Evolutionary conservation across 1,140 invertebrate species (phyloP).

Genomic region (Heliothis subflexa): DNA sequence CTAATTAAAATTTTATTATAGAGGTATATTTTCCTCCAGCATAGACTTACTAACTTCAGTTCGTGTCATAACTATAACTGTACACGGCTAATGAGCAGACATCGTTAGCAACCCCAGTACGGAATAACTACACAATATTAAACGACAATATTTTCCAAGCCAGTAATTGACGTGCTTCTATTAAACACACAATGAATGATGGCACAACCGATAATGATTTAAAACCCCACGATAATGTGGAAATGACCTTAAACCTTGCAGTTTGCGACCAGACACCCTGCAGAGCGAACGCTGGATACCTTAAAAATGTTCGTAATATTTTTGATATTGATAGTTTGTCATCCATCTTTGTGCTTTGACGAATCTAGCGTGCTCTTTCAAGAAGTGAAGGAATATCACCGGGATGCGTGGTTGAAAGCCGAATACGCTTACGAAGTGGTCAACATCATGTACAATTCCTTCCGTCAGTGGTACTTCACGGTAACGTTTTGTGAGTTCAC

Average conservation of each 20-base stretch:
- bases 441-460: slow-evolving; percentile 78
- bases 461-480: slow-evolving; percentile 79
- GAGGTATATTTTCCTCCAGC: background rate
- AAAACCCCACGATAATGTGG: slow-evolving; percentile 57
- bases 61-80: background rate
- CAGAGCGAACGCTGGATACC: slow-evolving; percentile 48
- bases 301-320: slow-evolving; percentile 64
- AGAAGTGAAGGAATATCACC: slow-evolving; percentile 70
- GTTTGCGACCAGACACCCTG: slow-evolving; percentile 50
- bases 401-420: slow-evolving; percentile 67
- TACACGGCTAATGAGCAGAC: slow-evolving; percentile 4
- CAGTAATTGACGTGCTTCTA: slow-evolving; percentile 63
- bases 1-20: slow-evolving; percentile 10
- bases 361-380: slow-evolving; percentile 58
- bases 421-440: slow-evolving; percentile 73
- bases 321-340: slow-evolving; percentile 51
- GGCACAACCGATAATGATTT: slow-evolving; percentile 69
- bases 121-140: slow-evolving; percentile 54
- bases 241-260: slow-evolving; percentile 67
- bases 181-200: slow-evolving; percentile 54
- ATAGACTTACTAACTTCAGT: background rate
- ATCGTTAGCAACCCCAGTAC: slow-evolving; percentile 15
- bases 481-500: slow-evolving; percentile 81
- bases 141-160: slow-evolving; percentile 63
- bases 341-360: slow-evolving; percentile 50